A percentile compares a stretch with the other conserved stretches of the same genome.
phyloP scores from a whole-genome alignment of 2,797 vertebrate species.

The Characodon lateralis region DNA sequence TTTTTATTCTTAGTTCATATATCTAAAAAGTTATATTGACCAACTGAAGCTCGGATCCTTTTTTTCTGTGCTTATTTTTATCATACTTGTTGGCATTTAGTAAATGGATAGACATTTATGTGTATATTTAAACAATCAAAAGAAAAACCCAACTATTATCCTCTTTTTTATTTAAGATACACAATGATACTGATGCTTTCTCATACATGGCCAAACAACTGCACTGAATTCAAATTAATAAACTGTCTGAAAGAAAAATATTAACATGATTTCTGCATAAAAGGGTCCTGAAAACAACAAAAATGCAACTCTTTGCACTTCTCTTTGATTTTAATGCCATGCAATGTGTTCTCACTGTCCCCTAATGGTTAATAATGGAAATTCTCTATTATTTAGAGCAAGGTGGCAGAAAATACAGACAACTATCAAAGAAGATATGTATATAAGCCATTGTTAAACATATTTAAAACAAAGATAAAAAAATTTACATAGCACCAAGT shows the following conservation, averaged over 20 bases:
- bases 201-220: not conserved
- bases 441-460: constrained; percentile 49
- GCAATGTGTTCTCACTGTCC: constrained; percentile 55
- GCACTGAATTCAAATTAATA: not conserved
- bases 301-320: constrained; percentile 43
- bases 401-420: constrained; percentile 48
- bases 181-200: not conserved
- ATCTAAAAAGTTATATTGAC: not conserved
- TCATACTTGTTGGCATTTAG: not conserved
- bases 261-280: not conserved
- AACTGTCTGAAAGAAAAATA: not conserved
- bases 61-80: not conserved
- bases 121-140: not conserved
- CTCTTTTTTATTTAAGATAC: not conserved
- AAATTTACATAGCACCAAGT: constrained; percentile 79
- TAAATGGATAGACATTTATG: not conserved
- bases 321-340: constrained; percentile 28
- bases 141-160: not conserved
- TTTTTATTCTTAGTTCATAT: not conserved
- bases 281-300: not conserved
- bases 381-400: constrained; percentile 33
- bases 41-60: not conserved
- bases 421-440: constrained; percentile 56
- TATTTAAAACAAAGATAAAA: constrained; percentile 63
- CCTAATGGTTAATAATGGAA: constrained; percentile 60